A percentile compares a stretch with the other conserved stretches of the same genome.
Conservation (phyloP, 23 tunicate species). For the Styela clava region DNA sequence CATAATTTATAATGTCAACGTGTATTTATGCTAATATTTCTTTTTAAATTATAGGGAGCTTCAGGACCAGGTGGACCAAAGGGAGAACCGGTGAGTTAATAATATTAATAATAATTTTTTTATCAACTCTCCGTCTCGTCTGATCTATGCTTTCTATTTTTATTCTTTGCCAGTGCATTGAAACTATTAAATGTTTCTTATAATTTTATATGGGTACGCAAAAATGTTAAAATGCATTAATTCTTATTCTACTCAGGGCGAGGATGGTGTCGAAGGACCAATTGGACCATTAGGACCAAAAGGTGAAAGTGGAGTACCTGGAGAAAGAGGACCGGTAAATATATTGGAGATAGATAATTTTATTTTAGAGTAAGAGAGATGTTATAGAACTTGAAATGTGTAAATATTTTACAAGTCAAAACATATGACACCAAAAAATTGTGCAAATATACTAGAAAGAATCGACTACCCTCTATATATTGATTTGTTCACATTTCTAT, state of each 20-base stretch:
- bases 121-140: too few species aligned
- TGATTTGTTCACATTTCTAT: too few species aligned
- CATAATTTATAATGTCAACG: background rate
- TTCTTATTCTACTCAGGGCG: conserved; percentile 44
- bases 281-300: conserved; percentile 31
- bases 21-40: background rate
- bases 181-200: too few species aligned
- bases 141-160: too few species aligned
- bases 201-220: too few species aligned
- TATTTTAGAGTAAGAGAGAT: background rate
- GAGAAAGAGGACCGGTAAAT: conserved; percentile 96
- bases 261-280: conserved; percentile 66
- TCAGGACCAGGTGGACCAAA: conserved; percentile 58
- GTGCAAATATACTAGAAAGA: too few species aligned
- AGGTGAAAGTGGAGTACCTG: conserved; percentile 81
- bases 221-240: too few species aligned
- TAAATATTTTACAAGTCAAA: too few species aligned
- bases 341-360: background rate
- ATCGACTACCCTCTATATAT: too few species aligned
- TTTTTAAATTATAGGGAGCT: conserved; percentile 47
- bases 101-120: background rate
- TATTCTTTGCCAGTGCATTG: too few species aligned
- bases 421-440: too few species aligned
- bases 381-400: too few species aligned
- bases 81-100: conserved; percentile 77